A percentile compares a stretch with the other conserved stretches of the same genome.
These are phyloP conservation scores for Synanthedon vespiformis DNA, from an alignment of 2,888 invertebrate species.

Conservation along the genomic window DNA sequence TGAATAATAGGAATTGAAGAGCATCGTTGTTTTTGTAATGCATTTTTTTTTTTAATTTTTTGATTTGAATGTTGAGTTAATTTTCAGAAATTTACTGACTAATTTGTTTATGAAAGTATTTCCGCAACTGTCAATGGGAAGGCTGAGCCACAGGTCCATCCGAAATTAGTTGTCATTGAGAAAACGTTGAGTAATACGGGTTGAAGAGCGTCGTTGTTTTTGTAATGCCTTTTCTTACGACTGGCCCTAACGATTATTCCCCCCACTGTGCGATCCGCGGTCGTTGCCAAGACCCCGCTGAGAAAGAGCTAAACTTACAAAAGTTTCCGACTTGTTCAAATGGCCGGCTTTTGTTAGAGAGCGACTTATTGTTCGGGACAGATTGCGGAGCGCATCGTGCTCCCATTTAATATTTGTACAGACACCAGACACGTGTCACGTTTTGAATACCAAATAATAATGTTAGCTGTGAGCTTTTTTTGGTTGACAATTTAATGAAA, in stretches of 20 bases:
- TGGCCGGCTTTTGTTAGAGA: constrained; percentile 67
- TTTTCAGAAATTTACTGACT: background rate
- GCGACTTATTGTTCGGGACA: constrained; percentile 69
- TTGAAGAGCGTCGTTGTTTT: constrained; percentile 61
- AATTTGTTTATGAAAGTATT: background rate
- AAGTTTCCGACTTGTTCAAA: constrained; percentile 69
- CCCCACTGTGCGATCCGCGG: constrained; percentile 54
- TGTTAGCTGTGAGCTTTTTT: background rate
- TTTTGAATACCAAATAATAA: constrained; percentile 1
- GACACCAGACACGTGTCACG: constrained; percentile 26
- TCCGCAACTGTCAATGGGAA: background rate
- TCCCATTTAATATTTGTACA: constrained; percentile 35
- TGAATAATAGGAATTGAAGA: constrained; percentile 51
- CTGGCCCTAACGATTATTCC: constrained; percentile 65
- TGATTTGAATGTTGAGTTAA: too few species aligned
- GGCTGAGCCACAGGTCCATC: background rate
- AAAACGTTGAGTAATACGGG: constrained; percentile 53
- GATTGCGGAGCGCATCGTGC: constrained; percentile 46
- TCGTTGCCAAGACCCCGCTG: constrained; percentile 58
- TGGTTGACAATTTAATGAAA: too few species aligned
- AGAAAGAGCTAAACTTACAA: constrained; percentile 68
- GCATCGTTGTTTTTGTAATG: constrained; percentile 64
- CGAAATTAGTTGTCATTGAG: constrained; percentile 46
- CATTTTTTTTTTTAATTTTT: constrained; percentile 50
- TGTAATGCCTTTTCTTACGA: constrained; percentile 63